Percentiles rank a stretch among this genome's conserved stretches.
These are phyloP conservation scores for Bombus confusus DNA, from an alignment of 1,140 invertebrate species.

Conservation along the genomic window DNA sequence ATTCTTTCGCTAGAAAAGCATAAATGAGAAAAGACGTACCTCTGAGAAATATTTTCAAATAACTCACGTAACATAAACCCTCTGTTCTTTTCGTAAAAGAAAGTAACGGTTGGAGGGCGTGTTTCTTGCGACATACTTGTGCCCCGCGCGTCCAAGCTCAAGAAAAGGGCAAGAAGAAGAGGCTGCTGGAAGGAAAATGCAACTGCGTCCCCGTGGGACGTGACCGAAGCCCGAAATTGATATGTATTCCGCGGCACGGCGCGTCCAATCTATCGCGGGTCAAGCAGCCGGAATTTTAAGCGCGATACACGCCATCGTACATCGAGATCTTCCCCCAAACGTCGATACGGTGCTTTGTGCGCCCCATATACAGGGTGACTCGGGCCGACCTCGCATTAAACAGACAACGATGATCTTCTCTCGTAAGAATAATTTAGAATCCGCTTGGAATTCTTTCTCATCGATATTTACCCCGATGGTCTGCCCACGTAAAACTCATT, in stretches of 20 bases:
- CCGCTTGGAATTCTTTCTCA: too few relatives aligned
- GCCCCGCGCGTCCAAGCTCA: neutral
- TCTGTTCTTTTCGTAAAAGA: neutral
- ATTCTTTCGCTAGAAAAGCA: too few relatives aligned
- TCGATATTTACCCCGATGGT: too few relatives aligned
- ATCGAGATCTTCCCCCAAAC: constrained; percentile 8
- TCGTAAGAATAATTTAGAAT: neutral
- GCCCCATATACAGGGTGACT: constrained; percentile 11
- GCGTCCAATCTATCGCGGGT: constrained; percentile 82
- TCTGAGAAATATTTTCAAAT: neutral
- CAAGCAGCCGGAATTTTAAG: constrained; percentile 83
- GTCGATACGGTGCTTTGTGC: constrained; percentile 15
- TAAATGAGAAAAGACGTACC: too few relatives aligned
- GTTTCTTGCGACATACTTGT: constrained; percentile 15
- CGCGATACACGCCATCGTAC: constrained; percentile 67
- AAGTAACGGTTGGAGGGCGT: neutral
- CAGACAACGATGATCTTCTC: neutral
- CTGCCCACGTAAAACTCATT: too few relatives aligned
- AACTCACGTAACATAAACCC: neutral
- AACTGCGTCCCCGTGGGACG: constrained; percentile 76
- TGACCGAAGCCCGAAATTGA: constrained; percentile 77
- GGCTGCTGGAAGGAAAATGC: constrained; percentile 66
- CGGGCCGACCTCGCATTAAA: neutral
- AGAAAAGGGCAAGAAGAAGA: constrained; percentile 3
- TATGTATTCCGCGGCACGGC: constrained; percentile 81